Conservation (phyloP, 2,888 invertebrate genomes). For the Cryptocephalus primarius region DNA sequence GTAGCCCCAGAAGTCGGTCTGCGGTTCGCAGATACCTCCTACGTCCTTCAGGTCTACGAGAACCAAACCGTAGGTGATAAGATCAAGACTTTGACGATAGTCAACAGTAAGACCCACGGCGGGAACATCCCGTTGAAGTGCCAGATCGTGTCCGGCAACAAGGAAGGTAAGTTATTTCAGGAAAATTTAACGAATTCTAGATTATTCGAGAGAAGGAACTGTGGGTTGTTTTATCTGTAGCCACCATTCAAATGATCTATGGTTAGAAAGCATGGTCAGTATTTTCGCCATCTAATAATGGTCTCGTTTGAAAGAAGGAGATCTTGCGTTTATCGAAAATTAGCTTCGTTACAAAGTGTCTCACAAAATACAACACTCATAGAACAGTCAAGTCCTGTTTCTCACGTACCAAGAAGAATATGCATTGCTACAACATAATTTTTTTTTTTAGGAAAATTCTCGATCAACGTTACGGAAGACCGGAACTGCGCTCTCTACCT, state of each 20-base stretch:
- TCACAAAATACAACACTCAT: no score
- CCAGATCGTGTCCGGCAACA: conserved; percentile 65
- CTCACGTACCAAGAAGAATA: not conserved
- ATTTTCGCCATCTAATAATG: no score
- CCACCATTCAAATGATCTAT: not conserved
- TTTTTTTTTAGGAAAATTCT: conserved; percentile 50
- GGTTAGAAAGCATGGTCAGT: no score
- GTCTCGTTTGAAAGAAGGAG: no score
- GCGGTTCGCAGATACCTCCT: conserved; percentile 79
- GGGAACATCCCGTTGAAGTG: conserved; percentile 67
- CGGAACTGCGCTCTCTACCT: conserved; percentile 74
- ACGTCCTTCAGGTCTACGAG: conserved; percentile 74
- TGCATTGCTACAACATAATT: not conserved
- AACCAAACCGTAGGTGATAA: conserved; percentile 56
- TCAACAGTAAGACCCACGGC: conserved; percentile 60
- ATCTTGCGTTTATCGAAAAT: no score
- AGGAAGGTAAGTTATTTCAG: conserved; percentile 44
- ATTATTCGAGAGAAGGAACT: not conserved
- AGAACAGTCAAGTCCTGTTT: no score
- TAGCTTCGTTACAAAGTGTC: no score
- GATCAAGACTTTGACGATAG: conserved; percentile 60
- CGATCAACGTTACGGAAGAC: conserved; percentile 61
- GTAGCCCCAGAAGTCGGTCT: conserved; percentile 60
- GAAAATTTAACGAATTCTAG: not conserved
- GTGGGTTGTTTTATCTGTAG: not conserved